Evolutionary conservation across 2,888 invertebrate genomes (phyloP), one percentile per base, ranked within the genome.

Genomic region (Tillus elongatus): DNA sequence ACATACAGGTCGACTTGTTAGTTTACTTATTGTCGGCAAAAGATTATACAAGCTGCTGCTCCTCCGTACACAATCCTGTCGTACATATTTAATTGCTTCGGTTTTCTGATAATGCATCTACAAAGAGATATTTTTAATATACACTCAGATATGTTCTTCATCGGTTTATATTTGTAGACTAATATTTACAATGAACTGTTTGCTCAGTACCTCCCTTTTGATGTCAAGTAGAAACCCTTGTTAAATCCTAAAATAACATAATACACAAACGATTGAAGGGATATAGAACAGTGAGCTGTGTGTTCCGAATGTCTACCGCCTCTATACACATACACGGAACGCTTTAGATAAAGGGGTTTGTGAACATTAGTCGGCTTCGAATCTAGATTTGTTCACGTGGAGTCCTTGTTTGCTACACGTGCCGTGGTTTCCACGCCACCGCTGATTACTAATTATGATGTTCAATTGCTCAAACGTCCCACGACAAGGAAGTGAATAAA

Each of bases 391-490:
- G 46, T 54, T 56, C 54, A 54, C 56, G 53, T 57, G 57, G 52
- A 41, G 44, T 49, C 48, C 52, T 55, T 59, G 57, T 56, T 54
- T 46, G 42, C 41, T 44, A 46, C 47, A 49, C 47, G 47, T 46
- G 47, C 40, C 40, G 43, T 47, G 48, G 44, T 44, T 45, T 39
- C 42, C 40, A 36, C 32, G 42, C 41, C 41, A 45, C 41, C 41
- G 49, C 53, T 57, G 56, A 57, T 59, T 58, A 57, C 58, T 57
- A 55, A 58, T 59, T 60, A 60, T 56, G 57, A 54, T 53, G 57
- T 59, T 58, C 58, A 59, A 59, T 60, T 60, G 57, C 56, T 54
- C 53, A 49, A 49, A 47, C 45, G 44, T 46, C 45, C 48, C 43
- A 40, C 46, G n/a, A n/a, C n/a, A n/a, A n/a, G n/a, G n/a, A n/a